These are phyloP conservation scores for Myrmophylax atrothorax DNA, from an alignment of 2,113 vertebrate species.

Conservation along the genomic window DNA sequence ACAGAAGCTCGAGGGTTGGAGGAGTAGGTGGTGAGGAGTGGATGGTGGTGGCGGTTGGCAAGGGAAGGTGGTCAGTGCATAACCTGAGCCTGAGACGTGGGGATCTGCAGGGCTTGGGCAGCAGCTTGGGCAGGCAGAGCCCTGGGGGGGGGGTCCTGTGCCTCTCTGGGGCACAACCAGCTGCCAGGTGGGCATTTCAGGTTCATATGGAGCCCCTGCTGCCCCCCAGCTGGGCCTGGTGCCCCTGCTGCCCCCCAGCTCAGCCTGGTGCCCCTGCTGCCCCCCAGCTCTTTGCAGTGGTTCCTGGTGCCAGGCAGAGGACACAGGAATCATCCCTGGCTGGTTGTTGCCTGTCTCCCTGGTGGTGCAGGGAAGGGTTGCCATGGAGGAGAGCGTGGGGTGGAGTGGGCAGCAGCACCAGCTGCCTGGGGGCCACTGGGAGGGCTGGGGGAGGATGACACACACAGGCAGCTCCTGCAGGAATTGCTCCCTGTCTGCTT, in stretches of 20 bases:
- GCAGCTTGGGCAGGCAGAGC: background rate
- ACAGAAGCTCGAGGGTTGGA: background rate
- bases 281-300: background rate
- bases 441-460: background rate
- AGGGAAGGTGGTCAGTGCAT: background rate
- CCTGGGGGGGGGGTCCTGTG: background rate
- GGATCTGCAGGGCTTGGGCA: background rate
- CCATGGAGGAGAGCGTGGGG: constrained; percentile 57
- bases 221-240: background rate
- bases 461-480: background rate
- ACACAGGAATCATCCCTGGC: background rate
- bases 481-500: too few relatives aligned
- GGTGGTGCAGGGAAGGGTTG: background rate
- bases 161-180: background rate
- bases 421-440: background rate
- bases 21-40: background rate
- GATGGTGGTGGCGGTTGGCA: background rate
- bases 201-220: background rate
- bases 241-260: too few relatives aligned
- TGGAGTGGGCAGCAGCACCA: constrained; percentile 30
- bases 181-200: background rate
- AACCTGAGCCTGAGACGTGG: background rate
- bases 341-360: background rate
- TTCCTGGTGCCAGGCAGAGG: background rate
- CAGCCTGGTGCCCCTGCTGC: too few relatives aligned